Evolutionary conservation across 2,797 vertebrate species (phyloP), one percentile per base, ranked within the genome.

Genomic region (Denticeps clupeoides): DNA sequence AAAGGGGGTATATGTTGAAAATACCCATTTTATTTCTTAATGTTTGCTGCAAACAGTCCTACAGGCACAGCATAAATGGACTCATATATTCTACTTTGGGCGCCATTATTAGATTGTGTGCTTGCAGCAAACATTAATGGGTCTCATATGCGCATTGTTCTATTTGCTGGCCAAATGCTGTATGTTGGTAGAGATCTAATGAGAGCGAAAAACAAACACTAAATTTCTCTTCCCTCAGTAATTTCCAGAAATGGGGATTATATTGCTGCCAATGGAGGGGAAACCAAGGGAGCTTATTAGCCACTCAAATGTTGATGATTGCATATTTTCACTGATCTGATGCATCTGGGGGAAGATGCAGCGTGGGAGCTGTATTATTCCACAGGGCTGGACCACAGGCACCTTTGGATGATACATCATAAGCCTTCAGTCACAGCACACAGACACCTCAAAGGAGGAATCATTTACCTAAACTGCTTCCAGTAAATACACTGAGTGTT

Each of bases 81-180:
- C n/a, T n/a, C n/a, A n/a, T n/a, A n/a, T n/a, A n/a, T n/a, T n/a
- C n/a, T n/a, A n/a, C n/a, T n/a, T n/a, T n/a, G n/a, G n/a, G n/a
- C n/a, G n/a, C n/a, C n/a, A n/a, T n/a, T n/a, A n/a, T n/a, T n/a
- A n/a, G n/a, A n/a, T n/a, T n/a, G n/a, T n/a, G n/a, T n/a, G n/a
- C n/a, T n/a, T n/a, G 26, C 12, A 47, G 41, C 12, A 2, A 18
- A 49, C 52, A 42, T 51, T 51, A 51, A 51, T 32, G n/a, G n/a
- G n/a, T n/a, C n/a, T n/a, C n/a, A n/a, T n/a, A n/a, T n/a, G n/a
- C n/a, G n/a, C n/a, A n/a, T n/a, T n/a, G n/a, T 51, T 29, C 27
- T 22, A 51, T 48, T 57, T 28, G 16, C 44, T 48, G 59, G 45
- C 57, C 41, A 58, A 55, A 60, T 24, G 47, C 51, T 28, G 28